Percentiles rank a stretch among this genome's conserved stretches.
These are phyloP conservation scores for Tromatobia lineatoria DNA, from an alignment of 2,888 invertebrate species.

Conservation along the genomic window DNA sequence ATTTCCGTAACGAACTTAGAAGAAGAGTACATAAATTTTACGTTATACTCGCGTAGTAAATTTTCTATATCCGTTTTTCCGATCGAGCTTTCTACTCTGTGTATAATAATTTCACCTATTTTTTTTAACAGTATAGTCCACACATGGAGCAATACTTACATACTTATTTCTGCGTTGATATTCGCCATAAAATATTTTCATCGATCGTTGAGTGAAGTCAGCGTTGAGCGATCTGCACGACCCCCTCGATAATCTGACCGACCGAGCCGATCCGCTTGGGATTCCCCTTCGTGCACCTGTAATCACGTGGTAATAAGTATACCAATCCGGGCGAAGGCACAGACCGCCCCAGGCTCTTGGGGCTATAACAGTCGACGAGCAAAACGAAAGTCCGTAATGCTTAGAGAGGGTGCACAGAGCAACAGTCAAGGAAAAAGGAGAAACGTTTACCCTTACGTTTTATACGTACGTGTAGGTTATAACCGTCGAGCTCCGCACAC, in stretches of 20 bases:
- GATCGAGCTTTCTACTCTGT: too few species aligned
- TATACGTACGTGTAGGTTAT: conserved; percentile 20
- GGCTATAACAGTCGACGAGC: conserved; percentile 12
- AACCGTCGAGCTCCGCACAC: neutral
- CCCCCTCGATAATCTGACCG: conserved; percentile 25
- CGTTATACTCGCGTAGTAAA: too few species aligned
- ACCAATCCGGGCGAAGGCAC: conserved; percentile 26
- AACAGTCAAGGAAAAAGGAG: conserved; percentile 27
- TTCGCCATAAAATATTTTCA: conserved; percentile 28
- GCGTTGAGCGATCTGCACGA: conserved; percentile 22
- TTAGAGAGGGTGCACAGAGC: conserved; percentile 12
- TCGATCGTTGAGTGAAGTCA: conserved; percentile 17
- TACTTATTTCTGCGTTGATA: conserved; percentile 26
- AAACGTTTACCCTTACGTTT: conserved; percentile 7
- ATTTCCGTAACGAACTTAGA: too few species aligned
- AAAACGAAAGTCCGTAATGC: conserved; percentile 10
- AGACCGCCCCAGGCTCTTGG: conserved; percentile 7
- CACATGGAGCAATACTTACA: neutral
- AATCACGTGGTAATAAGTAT: conserved; percentile 40
- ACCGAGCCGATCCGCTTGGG: neutral
- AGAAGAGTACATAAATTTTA: too few species aligned
- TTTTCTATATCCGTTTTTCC: too few species aligned
- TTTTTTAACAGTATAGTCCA: too few species aligned
- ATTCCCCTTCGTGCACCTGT: conserved; percentile 35
- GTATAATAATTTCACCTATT: too few species aligned